These are phyloP conservation scores for Etheostoma cragini DNA, from an alignment of 2,113 vertebrate species.

Conservation along the genomic window DNA sequence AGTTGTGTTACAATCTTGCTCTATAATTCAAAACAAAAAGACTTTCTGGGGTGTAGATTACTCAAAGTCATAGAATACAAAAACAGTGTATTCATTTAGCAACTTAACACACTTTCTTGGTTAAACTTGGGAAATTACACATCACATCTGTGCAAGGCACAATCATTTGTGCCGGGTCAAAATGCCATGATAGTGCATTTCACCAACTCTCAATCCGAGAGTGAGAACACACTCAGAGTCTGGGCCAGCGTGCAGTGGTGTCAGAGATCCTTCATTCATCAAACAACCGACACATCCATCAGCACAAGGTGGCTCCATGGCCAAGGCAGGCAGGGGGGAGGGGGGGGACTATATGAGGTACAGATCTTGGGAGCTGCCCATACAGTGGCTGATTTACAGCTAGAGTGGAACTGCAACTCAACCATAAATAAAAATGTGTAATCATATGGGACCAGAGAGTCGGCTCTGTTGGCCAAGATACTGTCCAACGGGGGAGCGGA, in stretches of 20 bases:
- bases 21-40: too few relatives aligned
- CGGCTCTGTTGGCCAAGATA: background rate
- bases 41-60: background rate
- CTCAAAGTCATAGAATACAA: background rate
- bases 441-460: background rate
- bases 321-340: slow-evolving; percentile 6
- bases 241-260: slow-evolving; percentile 1
- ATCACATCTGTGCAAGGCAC: background rate
- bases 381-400: slow-evolving; percentile 36
- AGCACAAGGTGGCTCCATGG: background rate
- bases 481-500: slow-evolving; percentile 10
- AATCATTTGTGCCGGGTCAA: background rate
- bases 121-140: background rate
- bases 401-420: background rate
- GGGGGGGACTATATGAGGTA: background rate
- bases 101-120: background rate
- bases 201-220: background rate
- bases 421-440: slow-evolving; percentile 13
- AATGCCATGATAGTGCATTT: background rate
- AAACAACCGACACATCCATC: slow-evolving; percentile 39
- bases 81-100: background rate
- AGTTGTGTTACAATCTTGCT: background rate
- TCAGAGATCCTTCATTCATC: slow-evolving; percentile 32
- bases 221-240: slow-evolving; percentile 5
- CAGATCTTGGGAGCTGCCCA: background rate